Evolutionary conservation across 2,797 vertebrate genomes (phyloP).

Genomic region (Rhadinocentrus ornatus): DNA sequence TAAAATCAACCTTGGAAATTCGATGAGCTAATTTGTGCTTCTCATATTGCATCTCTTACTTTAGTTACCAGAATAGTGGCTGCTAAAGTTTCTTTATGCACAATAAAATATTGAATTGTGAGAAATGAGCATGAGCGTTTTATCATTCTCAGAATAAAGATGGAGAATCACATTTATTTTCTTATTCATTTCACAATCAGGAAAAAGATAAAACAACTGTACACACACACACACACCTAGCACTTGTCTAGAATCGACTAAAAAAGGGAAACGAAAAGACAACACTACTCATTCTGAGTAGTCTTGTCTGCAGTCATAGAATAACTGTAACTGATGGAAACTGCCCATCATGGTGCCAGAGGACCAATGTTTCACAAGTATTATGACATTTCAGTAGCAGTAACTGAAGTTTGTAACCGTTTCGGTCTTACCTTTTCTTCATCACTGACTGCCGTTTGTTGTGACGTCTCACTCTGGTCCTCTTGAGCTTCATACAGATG

Average conservation of each 20-base stretch:
- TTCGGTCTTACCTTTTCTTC: slow-evolving; percentile 52
- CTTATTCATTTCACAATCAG: slow-evolving; percentile 64
- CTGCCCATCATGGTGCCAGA: slow-evolving; percentile 29
- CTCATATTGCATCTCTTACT: slow-evolving; percentile 72
- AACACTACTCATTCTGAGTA: slow-evolving; percentile 34
- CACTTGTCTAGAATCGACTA: slow-evolving; percentile 53
- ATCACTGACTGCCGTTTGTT: slow-evolving; percentile 54
- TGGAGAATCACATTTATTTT: slow-evolving; percentile 39
- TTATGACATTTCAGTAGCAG: slow-evolving; percentile 21
- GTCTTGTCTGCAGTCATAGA: slow-evolving; percentile 62
- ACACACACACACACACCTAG: slow-evolving; percentile 17
- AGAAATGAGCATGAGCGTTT: slow-evolving; percentile 18
- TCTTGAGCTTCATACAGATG: slow-evolving; percentile 67
- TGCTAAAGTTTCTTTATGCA: slow-evolving; percentile 63
- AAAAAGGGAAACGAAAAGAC: slow-evolving; percentile 75
- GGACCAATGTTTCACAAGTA: slow-evolving; percentile 28
- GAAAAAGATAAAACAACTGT: slow-evolving; percentile 45
- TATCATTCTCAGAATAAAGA: slow-evolving; percentile 28
- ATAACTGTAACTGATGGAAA: slow-evolving; percentile 69
- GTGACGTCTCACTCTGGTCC: slow-evolving; percentile 64
- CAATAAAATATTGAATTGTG: slow-evolving; percentile 46
- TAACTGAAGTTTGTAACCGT: slow-evolving; percentile 67
- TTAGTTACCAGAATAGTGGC: slow-evolving; percentile 79
- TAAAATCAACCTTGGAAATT: slow-evolving; percentile 78
- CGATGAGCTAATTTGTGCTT: slow-evolving; percentile 73